Conservation (phyloP, 2,113 vertebrate species). For the Emydocephalus ijimae region DNA sequence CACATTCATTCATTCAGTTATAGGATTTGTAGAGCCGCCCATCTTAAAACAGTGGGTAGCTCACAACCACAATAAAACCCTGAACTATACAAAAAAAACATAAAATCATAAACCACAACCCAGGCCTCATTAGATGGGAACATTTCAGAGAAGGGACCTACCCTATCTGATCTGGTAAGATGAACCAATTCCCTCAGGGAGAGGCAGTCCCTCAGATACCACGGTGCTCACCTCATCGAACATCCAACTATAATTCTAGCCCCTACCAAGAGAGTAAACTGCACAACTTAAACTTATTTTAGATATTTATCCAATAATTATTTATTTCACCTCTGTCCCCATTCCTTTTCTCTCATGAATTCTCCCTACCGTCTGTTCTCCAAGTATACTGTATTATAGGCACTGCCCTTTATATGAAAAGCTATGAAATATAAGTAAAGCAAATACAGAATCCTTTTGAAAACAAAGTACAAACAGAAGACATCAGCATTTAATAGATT, state of each 20-base stretch:
- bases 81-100: neutral
- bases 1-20: neutral
- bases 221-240: neutral
- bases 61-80: neutral
- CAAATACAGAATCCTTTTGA: conserved; percentile 3
- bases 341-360: neutral
- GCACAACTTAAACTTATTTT: neutral
- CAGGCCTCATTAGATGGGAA: neutral
- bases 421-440: neutral
- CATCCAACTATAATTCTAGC: neutral
- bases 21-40: neutral
- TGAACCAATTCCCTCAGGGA: neutral
- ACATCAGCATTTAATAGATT: conserved; percentile 9
- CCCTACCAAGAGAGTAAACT: neutral
- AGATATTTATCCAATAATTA: neutral
- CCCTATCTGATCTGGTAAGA: neutral
- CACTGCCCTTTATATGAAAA: neutral
- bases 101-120: neutral
- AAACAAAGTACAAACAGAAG: conserved; percentile 8
- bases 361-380: neutral
- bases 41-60: neutral
- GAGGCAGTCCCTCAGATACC: neutral
- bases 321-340: neutral
- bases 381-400: neutral
- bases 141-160: neutral